Conservation (phyloP, 2,888 invertebrate genomes). For the Lithophane ornitopus region DNA sequence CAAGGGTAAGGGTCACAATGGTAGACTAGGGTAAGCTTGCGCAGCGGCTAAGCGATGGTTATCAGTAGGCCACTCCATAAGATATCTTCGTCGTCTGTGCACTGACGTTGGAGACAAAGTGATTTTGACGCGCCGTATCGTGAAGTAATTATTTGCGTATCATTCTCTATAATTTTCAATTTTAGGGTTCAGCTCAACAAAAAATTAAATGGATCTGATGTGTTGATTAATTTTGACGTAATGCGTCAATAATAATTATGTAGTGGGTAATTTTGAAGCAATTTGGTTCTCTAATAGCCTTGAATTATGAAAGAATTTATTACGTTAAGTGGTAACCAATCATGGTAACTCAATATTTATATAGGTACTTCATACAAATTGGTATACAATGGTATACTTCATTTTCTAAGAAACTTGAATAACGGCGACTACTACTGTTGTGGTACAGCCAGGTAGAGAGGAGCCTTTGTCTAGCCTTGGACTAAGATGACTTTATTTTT, state of each 20-base stretch:
- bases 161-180: conserved; percentile 74
- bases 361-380: conserved; percentile 5
- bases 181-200: conserved; percentile 62
- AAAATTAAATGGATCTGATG: conserved; percentile 57
- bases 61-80: conserved; percentile 79
- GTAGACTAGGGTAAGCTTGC: conserved; percentile 68
- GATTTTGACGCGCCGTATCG: conserved; percentile 84
- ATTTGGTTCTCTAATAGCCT: conserved; percentile 50
- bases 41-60: conserved; percentile 76
- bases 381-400: neutral
- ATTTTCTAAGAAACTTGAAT: neutral
- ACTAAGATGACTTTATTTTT: neutral
- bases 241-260: conserved; percentile 59
- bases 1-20: conserved; percentile 42
- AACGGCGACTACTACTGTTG: neutral
- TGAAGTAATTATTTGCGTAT: conserved; percentile 84
- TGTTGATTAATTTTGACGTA: conserved; percentile 66
- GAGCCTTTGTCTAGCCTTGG: neutral
- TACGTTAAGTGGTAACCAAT: conserved; percentile 36
- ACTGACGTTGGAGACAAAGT: conserved; percentile 85
- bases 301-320: conserved; percentile 40
- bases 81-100: conserved; percentile 77
- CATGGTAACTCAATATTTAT: conserved; percentile 39
- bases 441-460: neutral
- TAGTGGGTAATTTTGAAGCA: conserved; percentile 57